phyloP scores from a whole-genome alignment of 2,888 invertebrate genomes.

The Dryobotodes eremita region DNA sequence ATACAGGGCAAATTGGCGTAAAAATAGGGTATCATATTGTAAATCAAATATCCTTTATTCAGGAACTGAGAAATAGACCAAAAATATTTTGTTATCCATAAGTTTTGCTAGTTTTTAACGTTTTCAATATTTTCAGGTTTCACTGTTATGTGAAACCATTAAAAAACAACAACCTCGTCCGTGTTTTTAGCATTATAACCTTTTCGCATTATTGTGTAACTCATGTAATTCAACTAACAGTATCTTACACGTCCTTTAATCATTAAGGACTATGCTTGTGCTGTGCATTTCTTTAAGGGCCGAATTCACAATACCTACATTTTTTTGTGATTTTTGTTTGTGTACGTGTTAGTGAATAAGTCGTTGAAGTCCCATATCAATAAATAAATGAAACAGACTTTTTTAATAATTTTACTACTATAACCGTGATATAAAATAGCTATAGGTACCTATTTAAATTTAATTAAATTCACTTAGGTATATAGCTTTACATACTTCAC shows the following conservation, averaged over 20 bases:
- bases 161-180: not conserved
- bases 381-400: too few species aligned
- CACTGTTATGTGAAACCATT: not conserved
- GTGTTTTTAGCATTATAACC: not conserved
- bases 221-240: too few species aligned
- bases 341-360: too few species aligned
- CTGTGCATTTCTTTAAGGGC: too few species aligned
- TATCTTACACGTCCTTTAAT: too few species aligned
- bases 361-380: too few species aligned
- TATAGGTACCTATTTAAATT: too few species aligned
- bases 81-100: constrained; percentile 1
- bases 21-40: constrained; percentile 42
- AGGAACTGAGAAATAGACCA: not conserved
- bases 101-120: not conserved
- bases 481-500: not conserved
- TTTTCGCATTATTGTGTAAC: not conserved
- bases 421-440: too few species aligned
- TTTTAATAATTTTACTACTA: too few species aligned
- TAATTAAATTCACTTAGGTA: constrained; percentile 20
- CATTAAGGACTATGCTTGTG: too few species aligned
- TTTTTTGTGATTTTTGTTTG: too few species aligned
- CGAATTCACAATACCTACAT: too few species aligned
- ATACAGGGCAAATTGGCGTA: constrained; percentile 55
- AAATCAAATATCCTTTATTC: constrained; percentile 39
- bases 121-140: not conserved